Base-by-base conservation (phyloP, 2,888 invertebrate species). In the Eilema depressum region DNA sequence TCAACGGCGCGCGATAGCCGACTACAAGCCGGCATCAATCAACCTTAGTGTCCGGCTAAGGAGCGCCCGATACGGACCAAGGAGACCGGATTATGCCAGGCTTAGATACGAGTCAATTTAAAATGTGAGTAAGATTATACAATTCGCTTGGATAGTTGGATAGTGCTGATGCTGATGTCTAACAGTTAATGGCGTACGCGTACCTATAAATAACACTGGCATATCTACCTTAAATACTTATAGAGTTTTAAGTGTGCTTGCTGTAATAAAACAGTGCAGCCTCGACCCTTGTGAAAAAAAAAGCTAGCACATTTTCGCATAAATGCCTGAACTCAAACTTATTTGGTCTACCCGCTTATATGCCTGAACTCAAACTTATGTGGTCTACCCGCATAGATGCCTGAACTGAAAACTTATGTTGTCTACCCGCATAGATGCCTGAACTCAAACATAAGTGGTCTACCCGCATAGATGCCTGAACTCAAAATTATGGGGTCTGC, bases 21-120 rank as follows among this genome's bases (percentile, higher is more conserved):
- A 63, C 70, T 77, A 77, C 79, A 78, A 78, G 74, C 68, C 80
- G 67, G 69, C 84, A 89, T 88, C 88, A 84, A 89, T 89, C 88
- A 84, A 86, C 79, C 86, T 86, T 86, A 86, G 79, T 71, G 80
- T 80, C 83, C 76, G 53, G 25, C 68, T 66, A 62, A 60, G 70
- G 65, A 67, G 64, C 60, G 33, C 14, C 53, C 37, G 63, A 53
- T 61, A 56, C 60, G 59, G 28, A 20, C 26, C 37, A n/a, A 56
- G 37, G 23, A 23, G 30, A 7, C n/a, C 64, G 57, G 56, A 60
- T 65, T 69, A 56, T 56, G 47, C 59, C 0, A 41, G 26, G 25
- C 41, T 65, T 59, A n/a, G 33, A 37, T 37, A 37, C n/a, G n/a
- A n/a, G n/a, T n/a, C n/a, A 26, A 47, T 69, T 63, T 60, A 20